Percentiles rank a stretch among this genome's conserved stretches.
phyloP scores from a whole-genome alignment of 2,113 vertebrate species.

The Cinclus cinclus region DNA sequence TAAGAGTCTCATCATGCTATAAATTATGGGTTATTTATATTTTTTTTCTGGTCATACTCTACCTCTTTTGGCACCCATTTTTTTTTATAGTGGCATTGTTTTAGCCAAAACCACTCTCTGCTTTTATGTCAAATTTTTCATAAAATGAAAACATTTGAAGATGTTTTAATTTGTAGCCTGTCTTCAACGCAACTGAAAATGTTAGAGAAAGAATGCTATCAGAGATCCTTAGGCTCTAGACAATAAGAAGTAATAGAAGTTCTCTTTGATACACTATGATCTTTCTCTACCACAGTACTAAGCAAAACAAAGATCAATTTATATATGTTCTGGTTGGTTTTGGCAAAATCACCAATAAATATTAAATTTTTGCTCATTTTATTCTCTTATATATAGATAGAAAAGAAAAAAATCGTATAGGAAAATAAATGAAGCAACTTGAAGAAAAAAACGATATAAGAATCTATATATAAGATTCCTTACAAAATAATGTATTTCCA shows the following conservation, averaged over 20 bases:
- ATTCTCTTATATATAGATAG: not conserved
- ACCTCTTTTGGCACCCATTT: not conserved
- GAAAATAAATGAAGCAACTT: not conserved
- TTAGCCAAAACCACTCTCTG: not conserved
- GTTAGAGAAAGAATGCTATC: not conserved
- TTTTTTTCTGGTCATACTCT: not conserved
- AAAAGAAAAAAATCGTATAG: not conserved
- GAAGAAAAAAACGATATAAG: not conserved
- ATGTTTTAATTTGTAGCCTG: not conserved
- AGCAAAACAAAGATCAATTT: not conserved
- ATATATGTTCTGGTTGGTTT: not conserved
- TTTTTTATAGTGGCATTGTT: not conserved
- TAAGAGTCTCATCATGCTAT: not conserved
- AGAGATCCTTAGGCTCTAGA: not conserved
- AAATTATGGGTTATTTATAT: not conserved
- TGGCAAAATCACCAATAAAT: not conserved
- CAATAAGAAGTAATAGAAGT: not conserved
- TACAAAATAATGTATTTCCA: not conserved
- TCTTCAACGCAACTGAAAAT: not conserved
- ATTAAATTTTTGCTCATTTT: not conserved
- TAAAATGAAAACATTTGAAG: not conserved
- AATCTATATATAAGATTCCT: not conserved
- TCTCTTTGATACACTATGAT: not conserved
- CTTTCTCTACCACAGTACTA: not conserved
- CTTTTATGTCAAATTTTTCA: not conserved